Base-by-base conservation (phyloP, 2,888 invertebrate genomes). In the Meliscaeva auricollis region DNA sequence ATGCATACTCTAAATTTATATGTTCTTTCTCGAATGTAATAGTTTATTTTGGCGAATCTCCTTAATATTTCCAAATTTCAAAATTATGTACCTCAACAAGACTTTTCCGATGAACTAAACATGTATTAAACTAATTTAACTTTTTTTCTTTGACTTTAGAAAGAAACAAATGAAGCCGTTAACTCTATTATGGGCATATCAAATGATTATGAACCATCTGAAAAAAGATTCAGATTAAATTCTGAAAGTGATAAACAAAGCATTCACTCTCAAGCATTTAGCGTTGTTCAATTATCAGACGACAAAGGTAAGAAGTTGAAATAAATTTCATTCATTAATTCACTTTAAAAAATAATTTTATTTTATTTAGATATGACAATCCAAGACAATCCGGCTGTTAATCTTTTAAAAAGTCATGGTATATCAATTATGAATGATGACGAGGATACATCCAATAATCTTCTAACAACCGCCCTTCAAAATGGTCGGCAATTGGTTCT, bases 341-440 rank as follows among this genome's bases (percentile, higher is more conserved):
- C 38, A 3, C 5, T 11, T 38, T 1, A 3, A 38, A 1, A 13
- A 11, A 8, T 3, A n/a, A n/a, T n/a, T n/a, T n/a, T n/a, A n/a
- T n/a, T n/a, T n/a, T n/a, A n/a, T 75, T 3, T n/a, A 91, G 91
- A 91, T 66, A 87, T 88, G 8, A 90, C 89, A 58, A 85, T 90
- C 56, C 87, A 91, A 41, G 90, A 90, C 22, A 89, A 89, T 50
- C 89, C 90, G 0, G 90, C 91, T 0, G 84, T 96, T 87, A 94
- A 95, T 90, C 93, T 97, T 92, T 93, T 98, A 80, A 96, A 97
- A 90, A 94, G 95, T 88, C 97, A 97, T 92, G 97, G 97, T 85
- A 97, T 97, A 89, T 96, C 96, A 56, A 96, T 98, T 95, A 94
- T 97, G 90, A 96, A 97, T 66, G 93, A 95, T 22, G 97, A 97